Evolutionary conservation across 2,888 invertebrate genomes (phyloP).

Genomic region (Aporophyla nigra): DNA sequence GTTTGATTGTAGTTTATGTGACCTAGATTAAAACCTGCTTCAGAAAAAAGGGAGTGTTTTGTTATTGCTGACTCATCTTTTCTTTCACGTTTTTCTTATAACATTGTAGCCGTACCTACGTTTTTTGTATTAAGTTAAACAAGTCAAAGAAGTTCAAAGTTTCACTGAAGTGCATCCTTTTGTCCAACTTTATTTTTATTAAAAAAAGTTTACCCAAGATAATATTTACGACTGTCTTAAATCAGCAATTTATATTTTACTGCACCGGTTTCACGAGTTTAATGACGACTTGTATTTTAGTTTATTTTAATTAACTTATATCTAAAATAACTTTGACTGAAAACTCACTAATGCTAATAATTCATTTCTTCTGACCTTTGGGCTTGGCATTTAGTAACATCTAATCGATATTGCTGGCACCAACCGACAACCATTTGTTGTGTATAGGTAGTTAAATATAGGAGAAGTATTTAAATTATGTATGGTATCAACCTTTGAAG

Average conservation of each 20-base stretch:
- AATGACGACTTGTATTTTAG: background rate
- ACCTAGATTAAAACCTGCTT: constrained; percentile 18
- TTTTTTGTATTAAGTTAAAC: background rate
- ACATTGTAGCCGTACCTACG: background rate
- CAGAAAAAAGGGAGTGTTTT: background rate
- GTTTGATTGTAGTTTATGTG: constrained; percentile 16
- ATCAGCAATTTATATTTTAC: constrained; percentile 17
- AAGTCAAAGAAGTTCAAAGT: background rate
- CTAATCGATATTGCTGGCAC: constrained; percentile 54
- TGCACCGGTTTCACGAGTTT: constrained; percentile 13
- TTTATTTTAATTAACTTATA: background rate
- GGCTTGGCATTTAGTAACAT: constrained; percentile 71
- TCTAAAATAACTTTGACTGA: constrained; percentile 9
- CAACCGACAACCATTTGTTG: constrained; percentile 25
- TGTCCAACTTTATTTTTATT: background rate
- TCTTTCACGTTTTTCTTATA: background rate
- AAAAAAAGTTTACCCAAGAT: background rate
- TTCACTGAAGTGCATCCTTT: background rate
- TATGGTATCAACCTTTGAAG: constrained; percentile 35
- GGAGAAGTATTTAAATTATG: constrained; percentile 42
- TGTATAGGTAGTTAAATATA: constrained; percentile 32
- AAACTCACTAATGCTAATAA: constrained; percentile 44
- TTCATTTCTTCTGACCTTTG: constrained; percentile 68
- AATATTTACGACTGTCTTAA: constrained; percentile 14
- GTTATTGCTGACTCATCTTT: background rate